A percentile compares a stretch with the other conserved stretches of the same genome.
Conservation (phyloP, 1,140 invertebrate genomes). For the Idris sp. region DNA sequence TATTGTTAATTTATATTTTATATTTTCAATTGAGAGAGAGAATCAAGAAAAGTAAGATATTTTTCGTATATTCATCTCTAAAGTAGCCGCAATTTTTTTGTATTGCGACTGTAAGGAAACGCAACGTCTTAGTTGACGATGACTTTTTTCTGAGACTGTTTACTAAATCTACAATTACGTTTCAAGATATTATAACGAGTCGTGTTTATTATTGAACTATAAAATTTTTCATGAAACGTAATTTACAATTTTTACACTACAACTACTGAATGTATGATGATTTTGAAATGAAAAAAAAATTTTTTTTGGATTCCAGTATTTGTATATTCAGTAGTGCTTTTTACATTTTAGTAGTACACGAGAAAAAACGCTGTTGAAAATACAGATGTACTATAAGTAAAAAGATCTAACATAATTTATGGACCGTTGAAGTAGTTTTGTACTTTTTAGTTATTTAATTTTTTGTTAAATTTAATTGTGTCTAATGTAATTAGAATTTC, state of each 20-base stretch:
- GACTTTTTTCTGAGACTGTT: slow-evolving; percentile 43
- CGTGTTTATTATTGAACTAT: neutral
- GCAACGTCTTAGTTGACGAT: slow-evolving; percentile 30
- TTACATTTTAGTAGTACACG: slow-evolving; percentile 9
- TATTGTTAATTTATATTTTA: no score
- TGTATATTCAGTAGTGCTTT: slow-evolving; percentile 1
- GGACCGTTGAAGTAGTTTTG: no score
- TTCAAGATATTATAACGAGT: neutral
- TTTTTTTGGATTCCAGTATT: no score
- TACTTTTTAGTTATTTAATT: no score
- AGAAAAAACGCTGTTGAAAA: no score
- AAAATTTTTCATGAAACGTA: slow-evolving; percentile 16
- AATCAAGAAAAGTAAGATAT: slow-evolving; percentile 49
- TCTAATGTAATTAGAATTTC: no score
- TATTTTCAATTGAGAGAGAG: no score
- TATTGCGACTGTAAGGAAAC: slow-evolving; percentile 22
- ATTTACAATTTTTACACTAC: slow-evolving; percentile 24
- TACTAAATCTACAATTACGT: slow-evolving; percentile 27
- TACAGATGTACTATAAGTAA: no score
- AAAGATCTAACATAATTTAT: no score
- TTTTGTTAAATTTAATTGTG: no score
- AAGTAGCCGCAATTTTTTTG: slow-evolving; percentile 5
- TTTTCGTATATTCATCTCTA: slow-evolving; percentile 24
- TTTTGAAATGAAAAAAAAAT: no score
- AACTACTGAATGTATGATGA: slow-evolving; percentile 7